These are phyloP conservation scores for Suricata suricatta DNA, from an alignment of 2,113 vertebrate species.

Conservation along the genomic window DNA sequence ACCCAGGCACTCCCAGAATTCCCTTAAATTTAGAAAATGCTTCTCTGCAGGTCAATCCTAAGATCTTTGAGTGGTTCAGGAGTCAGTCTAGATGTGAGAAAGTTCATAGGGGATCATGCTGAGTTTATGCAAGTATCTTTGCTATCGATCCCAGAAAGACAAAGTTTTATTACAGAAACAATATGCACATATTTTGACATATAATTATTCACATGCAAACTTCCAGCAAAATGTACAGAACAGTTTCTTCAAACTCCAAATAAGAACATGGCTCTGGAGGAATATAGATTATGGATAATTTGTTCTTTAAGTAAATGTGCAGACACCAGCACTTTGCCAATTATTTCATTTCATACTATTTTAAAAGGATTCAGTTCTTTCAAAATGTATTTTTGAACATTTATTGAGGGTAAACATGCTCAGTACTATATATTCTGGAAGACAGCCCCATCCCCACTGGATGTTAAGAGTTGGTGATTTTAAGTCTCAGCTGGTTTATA, in stretches of 20 bases:
- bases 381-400: not conserved
- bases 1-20: not conserved
- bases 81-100: not conserved
- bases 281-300: not conserved
- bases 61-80: not conserved
- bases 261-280: not conserved
- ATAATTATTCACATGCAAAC: not conserved
- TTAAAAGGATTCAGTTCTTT: not conserved
- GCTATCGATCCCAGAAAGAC: not conserved
- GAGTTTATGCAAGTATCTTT: not conserved
- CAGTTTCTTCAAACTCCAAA: not conserved
- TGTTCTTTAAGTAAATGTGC: not conserved
- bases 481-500: not conserved
- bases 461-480: not conserved
- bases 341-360: not conserved
- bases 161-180: not conserved
- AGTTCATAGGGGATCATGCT: not conserved
- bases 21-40: constrained; percentile 27
- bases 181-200: not conserved
- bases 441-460: not conserved
- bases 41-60: not conserved
- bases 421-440: not conserved
- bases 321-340: not conserved
- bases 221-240: not conserved
- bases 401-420: not conserved